A percentile compares a stretch with the other conserved stretches of the same genome.
These are phyloP conservation scores for Tringa solitaria DNA, from an alignment of 2,113 vertebrate genomes.

Conservation along the genomic window DNA sequence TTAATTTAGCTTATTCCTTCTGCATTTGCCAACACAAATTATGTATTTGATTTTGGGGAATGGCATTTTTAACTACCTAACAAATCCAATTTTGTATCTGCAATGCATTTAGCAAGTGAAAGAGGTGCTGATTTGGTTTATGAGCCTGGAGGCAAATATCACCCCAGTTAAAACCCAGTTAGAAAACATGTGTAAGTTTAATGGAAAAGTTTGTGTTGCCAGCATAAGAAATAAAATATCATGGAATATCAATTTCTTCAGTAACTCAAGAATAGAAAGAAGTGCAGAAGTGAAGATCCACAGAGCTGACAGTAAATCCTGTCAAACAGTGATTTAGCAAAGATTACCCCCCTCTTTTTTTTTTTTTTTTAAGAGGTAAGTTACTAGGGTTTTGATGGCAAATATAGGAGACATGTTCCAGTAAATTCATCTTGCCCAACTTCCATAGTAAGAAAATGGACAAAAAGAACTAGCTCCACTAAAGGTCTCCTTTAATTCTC, in stretches of 20 bases:
- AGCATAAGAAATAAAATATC: not conserved
- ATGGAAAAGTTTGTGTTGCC: not conserved
- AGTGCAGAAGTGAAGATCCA: not conserved
- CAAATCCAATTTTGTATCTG: not conserved
- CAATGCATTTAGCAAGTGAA: not conserved
- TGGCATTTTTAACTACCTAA: not conserved
- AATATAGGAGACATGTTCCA: not conserved
- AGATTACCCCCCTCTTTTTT: accelerated
- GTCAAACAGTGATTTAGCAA: not conserved
- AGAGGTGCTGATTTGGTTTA: not conserved
- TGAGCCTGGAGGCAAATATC: not conserved
- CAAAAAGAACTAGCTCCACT: not conserved
- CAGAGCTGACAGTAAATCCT: not conserved
- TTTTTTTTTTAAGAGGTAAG: not conserved
- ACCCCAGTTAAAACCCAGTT: not conserved
- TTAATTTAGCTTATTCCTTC: not conserved
- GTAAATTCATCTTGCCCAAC: not conserved
- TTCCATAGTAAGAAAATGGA: not conserved
- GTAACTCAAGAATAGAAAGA: not conserved
- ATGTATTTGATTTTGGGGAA: not conserved
- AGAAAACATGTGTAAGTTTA: not conserved
- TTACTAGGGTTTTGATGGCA: not conserved
- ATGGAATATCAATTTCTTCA: not conserved
- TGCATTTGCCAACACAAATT: not conserved
- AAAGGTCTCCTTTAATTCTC: not conserved